Percentiles rank a stretch among this genome's conserved stretches.
These are phyloP conservation scores for Rutilus rutilus DNA, from an alignment of 2,113 vertebrate species.

Conservation along the genomic window DNA sequence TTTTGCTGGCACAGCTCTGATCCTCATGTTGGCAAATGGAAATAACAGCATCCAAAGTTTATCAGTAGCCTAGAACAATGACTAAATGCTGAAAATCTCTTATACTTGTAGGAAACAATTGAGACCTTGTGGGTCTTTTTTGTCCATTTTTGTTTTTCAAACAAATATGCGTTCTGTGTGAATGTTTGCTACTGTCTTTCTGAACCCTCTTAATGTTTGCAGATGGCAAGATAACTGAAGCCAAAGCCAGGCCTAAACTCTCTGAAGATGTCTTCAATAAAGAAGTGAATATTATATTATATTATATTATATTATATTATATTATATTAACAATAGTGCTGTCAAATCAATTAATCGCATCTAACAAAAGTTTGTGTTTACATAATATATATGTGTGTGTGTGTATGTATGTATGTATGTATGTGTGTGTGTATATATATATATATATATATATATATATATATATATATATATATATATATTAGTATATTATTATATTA, in stretches of 20 bases:
- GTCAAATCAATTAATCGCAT: too few relatives aligned
- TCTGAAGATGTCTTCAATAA: conserved; percentile 72
- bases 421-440: too few relatives aligned
- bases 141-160: too few relatives aligned
- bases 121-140: too few relatives aligned
- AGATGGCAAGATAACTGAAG: conserved; percentile 70
- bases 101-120: not conserved
- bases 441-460: too few relatives aligned
- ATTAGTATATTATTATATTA: too few relatives aligned
- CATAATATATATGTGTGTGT: too few relatives aligned
- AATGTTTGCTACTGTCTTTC: not conserved
- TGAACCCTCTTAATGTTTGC: conserved; percentile 36
- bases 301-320: too few relatives aligned
- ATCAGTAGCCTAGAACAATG: conserved; percentile 1
- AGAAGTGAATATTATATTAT: conserved; percentile 60
- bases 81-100: not conserved
- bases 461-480: too few relatives aligned
- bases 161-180: not conserved
- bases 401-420: too few relatives aligned
- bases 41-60: not conserved
- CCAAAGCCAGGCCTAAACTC: conserved; percentile 76
- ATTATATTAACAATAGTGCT: not conserved
- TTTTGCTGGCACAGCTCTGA: not conserved
- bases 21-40: not conserved
- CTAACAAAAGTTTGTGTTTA: too few relatives aligned